These are phyloP conservation scores for Ibycter americanus DNA, from an alignment of 2,797 vertebrate genomes.

Conservation along the genomic window DNA sequence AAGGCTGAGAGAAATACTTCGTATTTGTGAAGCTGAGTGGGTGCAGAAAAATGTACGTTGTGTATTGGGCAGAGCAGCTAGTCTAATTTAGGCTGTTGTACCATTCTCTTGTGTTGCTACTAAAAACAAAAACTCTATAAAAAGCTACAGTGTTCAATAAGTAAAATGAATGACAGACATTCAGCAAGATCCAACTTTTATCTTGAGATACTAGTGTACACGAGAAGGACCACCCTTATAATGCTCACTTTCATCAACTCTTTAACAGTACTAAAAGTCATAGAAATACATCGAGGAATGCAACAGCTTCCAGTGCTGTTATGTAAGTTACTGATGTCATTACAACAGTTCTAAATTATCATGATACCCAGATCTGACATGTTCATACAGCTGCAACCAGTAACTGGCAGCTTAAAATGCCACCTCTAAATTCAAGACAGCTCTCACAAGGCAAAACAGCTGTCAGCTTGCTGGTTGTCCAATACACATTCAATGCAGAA, in stretches of 20 bases:
- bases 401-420: background rate
- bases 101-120: background rate
- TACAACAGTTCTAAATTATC: background rate
- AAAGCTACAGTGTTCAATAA: background rate
- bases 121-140: background rate
- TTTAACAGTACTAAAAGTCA: background rate
- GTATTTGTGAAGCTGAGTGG: background rate
- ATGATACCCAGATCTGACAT: background rate
- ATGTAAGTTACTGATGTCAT: background rate
- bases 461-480: background rate
- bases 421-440: background rate
- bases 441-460: background rate
- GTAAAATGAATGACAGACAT: background rate
- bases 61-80: background rate
- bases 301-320: background rate
- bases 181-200: background rate
- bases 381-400: constrained; percentile 1
- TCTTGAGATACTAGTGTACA: background rate
- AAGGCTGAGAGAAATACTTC: background rate
- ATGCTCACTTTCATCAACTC: background rate
- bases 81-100: background rate
- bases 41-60: background rate
- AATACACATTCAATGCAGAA: background rate
- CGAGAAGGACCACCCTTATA: background rate
- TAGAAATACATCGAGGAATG: background rate